A percentile compares a stretch with the other conserved stretches of the same genome.
Evolutionary conservation across 1,140 invertebrate genomes (phyloP).

Genomic region (Heterodera schachtii): DNA sequence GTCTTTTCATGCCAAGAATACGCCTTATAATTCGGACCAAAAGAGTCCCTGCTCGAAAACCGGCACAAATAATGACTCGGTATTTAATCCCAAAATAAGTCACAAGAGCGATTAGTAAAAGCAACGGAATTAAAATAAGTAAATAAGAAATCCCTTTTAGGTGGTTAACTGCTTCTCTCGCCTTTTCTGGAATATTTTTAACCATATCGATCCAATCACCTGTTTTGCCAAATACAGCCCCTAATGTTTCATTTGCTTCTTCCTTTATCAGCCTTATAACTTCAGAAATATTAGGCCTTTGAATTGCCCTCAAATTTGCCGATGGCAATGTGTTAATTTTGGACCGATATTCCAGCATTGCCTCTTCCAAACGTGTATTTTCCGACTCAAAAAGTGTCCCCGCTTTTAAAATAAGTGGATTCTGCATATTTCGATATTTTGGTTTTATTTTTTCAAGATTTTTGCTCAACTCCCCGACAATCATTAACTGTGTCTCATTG

Average conservation of each 20-base stretch:
- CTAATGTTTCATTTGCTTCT: background rate
- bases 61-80: background rate
- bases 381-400: conserved; percentile 6
- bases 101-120: background rate
- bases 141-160: background rate
- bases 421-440: conserved; percentile 10
- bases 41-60: background rate
- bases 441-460: background rate
- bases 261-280: background rate
- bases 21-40: background rate
- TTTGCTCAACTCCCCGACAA: background rate
- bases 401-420: background rate
- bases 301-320: background rate
- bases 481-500: background rate
- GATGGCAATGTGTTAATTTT: background rate
- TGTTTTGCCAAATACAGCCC: background rate
- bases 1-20: background rate
- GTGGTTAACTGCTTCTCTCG: background rate
- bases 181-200: background rate
- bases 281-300: background rate
- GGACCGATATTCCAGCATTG: background rate
- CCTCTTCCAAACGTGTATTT: background rate
- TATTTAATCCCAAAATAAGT: background rate
- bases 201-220: background rate
- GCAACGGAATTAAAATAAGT: background rate